Evolutionary conservation across 2,888 invertebrate species (phyloP), one percentile per base, ranked within the genome.

Genomic region (Pomacea canaliculata): DNA sequence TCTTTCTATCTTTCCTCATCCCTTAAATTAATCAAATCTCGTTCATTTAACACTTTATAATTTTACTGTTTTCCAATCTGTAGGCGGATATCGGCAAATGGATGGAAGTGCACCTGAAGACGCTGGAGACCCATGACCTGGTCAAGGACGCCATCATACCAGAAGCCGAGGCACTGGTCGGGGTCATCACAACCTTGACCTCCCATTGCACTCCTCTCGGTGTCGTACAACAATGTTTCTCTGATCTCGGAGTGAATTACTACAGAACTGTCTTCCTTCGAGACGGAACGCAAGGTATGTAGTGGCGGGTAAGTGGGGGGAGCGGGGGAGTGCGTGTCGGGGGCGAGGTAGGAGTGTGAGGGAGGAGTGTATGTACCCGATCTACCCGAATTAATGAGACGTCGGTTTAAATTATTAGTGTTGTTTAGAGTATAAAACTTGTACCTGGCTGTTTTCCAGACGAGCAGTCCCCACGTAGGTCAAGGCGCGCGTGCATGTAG

Each of bases 131-230:
- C 10, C 72, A 72, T 18, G 65, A 72, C 23, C 68, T 73, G 19
- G 83, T 85, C 49, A 85, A 85, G 78, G 88, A 88, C 74, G 79
- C 83, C 10, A 86, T 88, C 10, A 83, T 89, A 23, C 85, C 85
- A 4, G 85, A 87, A 76, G 80, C 84, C 23, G 78, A 81, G 37
- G 76, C 82, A 49, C 76, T 88, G 23, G 81, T 81, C 19, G 83
- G 83, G 46, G 76, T 88, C 18, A 80, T 87, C 10, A 80, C 83
- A 12, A 63, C 79, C 10, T 78, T 83, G 13, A 79, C 80, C 7
- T 83, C 83, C 10, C 81, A 84, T 76, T 83, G 84, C 72, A 85
- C 83, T 7, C 84, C 86, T 9, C 80, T 86, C 12, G 83, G 83
- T 12, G 84, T 84, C 18, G 80, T 87, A 37, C 77, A 79, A 13